Evolutionary conservation across 2,888 invertebrate genomes (phyloP).

Genomic region (Syritta pipiens): DNA sequence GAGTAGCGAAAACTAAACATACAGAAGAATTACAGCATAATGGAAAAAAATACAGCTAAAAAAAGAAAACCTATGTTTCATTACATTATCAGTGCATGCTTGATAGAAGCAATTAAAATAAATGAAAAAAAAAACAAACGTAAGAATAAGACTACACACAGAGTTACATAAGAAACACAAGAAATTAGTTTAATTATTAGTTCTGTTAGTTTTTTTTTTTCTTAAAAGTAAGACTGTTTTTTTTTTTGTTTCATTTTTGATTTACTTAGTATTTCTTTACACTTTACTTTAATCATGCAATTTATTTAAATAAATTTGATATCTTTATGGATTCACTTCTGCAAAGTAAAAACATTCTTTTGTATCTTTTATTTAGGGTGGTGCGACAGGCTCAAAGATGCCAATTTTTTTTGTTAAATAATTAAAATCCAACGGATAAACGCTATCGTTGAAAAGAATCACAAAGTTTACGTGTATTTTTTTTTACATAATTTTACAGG

Average conservation of each 20-base stretch:
- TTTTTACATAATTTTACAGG: constrained; percentile 68
- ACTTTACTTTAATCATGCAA: constrained; percentile 15
- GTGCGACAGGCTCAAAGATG: constrained; percentile 10
- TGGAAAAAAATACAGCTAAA: constrained; percentile 19
- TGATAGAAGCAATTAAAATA: constrained; percentile 66
- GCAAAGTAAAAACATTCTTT: constrained; percentile 19
- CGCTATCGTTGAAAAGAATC: constrained; percentile 61
- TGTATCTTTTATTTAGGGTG: neutral
- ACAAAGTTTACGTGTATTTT: constrained; percentile 50
- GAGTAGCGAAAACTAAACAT: constrained; percentile 22
- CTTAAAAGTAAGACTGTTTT: constrained; percentile 25
- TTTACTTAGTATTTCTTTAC: constrained; percentile 18
- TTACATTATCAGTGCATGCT: constrained; percentile 70
- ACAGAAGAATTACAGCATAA: constrained; percentile 24
- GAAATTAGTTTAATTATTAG: constrained; percentile 1
- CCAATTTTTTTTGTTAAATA: constrained; percentile 19
- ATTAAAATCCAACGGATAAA: constrained; percentile 55
- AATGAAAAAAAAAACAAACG: constrained; percentile 16
- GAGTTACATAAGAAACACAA: constrained; percentile 15
- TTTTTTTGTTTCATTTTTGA: constrained; percentile 2
- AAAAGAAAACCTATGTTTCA: constrained; percentile 38
- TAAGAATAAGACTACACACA: constrained; percentile 42
- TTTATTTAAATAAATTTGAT: constrained; percentile 39
- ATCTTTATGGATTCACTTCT: constrained; percentile 40
- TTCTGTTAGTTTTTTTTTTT: constrained; percentile 3